Evolutionary conservation across 2,888 invertebrate species (phyloP).

Genomic region (Dinocampus coccinellae): DNA sequence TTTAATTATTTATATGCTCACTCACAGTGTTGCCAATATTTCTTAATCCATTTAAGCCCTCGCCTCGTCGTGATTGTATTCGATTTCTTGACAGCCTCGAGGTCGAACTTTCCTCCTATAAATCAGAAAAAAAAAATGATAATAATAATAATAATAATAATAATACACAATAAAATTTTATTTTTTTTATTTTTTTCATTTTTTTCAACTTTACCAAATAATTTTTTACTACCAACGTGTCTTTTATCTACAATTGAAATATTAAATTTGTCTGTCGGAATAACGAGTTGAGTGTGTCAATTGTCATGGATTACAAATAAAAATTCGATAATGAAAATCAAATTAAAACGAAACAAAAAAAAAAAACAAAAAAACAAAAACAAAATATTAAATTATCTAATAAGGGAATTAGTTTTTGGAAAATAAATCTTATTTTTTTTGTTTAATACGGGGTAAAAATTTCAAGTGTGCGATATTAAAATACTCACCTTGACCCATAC

Average conservation of each 20-base stretch:
- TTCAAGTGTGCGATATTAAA: constrained; percentile 39
- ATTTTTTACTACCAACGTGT: too few relatives aligned
- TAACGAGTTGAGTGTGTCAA: not conserved
- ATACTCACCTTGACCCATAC: constrained; percentile 55
- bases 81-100: constrained; percentile 57
- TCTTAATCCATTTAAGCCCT: constrained; percentile 83
- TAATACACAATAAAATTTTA: too few relatives aligned
- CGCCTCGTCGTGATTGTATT: constrained; percentile 58
- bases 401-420: not conserved
- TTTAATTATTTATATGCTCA: too few relatives aligned
- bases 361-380: not conserved
- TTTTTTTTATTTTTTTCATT: too few relatives aligned
- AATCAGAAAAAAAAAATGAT: too few relatives aligned
- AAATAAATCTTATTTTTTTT: not conserved
- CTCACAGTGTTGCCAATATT: constrained; percentile 91
- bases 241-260: not conserved
- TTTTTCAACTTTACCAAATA: too few relatives aligned
- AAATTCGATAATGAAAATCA: constrained; percentile 10
- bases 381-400: too few relatives aligned
- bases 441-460: constrained; percentile 4
- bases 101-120: constrained; percentile 61
- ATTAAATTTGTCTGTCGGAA: not conserved
- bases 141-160: too few relatives aligned
- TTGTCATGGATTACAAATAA: not conserved
- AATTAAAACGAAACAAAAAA: not conserved